Base-by-base conservation (phyloP, 1,140 invertebrate genomes). In the Drosophila albomicans region DNA sequence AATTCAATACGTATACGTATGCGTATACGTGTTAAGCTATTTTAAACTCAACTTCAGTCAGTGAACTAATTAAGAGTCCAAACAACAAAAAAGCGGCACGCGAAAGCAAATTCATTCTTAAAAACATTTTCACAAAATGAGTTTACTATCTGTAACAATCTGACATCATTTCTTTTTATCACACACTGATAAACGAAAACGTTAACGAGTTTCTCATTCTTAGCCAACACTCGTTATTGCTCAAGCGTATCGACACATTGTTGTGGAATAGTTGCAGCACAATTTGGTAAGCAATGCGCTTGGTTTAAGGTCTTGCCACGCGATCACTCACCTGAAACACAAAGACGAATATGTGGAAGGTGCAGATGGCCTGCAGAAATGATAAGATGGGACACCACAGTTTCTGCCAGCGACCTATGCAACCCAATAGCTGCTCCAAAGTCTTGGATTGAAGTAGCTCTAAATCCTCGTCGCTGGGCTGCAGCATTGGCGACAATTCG, bases 361-460 rank as follows among this genome's bases (percentile, higher is more conserved):
- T 93, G 59, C 81, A 89, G 49, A 89, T 90, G 63, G 81, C 79
- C 70, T 92, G 91, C 51, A 95, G 95, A 16, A 96, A 81, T 0
- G 95, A 95, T 16, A 96, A 92, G 0, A 96, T 93, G 57, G 95
- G 94, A 7, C 95, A 96, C 82, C 96, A 94, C 41, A 94, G 80
- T 5, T 95, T 91, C 91, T 96, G 96, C 96, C 96, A 96, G 95
- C 95, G 78, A 94, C 69, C 65, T 1, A 72, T 94, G 68, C 94
- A 93, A 0, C 96, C 84, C 95, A 76, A 96, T 94, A 32, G 94
- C 78, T 13, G 93, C 3, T 95, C 66, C 15, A 92, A 46, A 11
- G 76, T 58, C 52, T 78, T 78, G 1, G 67, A 71, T 28, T 92
- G 91, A 10, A 79, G 51, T 8, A 45, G 54, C 25, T 92, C 91